A percentile compares a stretch with the other conserved stretches of the same genome.
Evolutionary conservation across 2,113 vertebrate species (phyloP).

Genomic region (Ochotona curzoniae): DNA sequence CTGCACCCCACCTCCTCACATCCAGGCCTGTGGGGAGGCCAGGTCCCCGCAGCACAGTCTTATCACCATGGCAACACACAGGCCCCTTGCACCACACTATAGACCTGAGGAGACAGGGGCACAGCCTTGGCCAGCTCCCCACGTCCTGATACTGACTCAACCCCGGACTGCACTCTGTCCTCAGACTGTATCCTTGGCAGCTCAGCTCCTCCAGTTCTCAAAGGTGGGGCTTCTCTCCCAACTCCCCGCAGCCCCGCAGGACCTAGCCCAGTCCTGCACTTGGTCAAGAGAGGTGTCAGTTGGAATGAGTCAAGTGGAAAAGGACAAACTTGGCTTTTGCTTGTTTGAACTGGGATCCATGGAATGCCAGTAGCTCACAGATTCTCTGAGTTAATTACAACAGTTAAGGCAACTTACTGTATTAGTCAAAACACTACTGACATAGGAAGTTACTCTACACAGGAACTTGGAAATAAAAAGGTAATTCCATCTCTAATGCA

Average conservation of each 20-base stretch:
- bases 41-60: not conserved
- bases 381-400: not conserved
- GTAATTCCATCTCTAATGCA: not conserved
- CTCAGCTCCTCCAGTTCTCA: not conserved
- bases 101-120: not conserved
- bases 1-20: rapidly evolving
- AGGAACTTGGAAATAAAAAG: not conserved
- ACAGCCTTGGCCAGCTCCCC: not conserved
- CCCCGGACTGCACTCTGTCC: not conserved
- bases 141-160: not conserved
- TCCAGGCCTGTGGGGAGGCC: not conserved
- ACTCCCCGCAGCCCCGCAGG: not conserved
- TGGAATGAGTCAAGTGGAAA: not conserved
- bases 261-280: not conserved
- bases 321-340: not conserved
- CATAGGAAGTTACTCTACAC: not conserved
- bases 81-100: too few relatives aligned
- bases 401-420: not conserved
- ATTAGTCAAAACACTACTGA: not conserved
- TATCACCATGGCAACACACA: not conserved
- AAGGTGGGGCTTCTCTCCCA: not conserved
- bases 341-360: not conserved
- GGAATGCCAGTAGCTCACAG: not conserved
- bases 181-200: not conserved
- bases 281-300: rapidly evolving